Conservation (phyloP, 2,888 invertebrate species). For the Drosophila tripunctata region DNA sequence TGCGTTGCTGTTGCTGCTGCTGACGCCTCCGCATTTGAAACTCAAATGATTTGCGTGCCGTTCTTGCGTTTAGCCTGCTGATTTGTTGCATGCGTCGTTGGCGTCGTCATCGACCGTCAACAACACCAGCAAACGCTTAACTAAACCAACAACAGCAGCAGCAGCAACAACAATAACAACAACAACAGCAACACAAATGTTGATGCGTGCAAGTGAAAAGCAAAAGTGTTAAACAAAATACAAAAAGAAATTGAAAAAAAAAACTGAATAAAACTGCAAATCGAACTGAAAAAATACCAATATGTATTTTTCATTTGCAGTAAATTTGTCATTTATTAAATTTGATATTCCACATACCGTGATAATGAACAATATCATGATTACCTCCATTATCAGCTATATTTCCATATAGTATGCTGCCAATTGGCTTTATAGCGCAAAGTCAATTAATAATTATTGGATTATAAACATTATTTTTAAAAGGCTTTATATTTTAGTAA, state of each 20-base stretch:
- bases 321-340: slow-evolving; percentile 10
- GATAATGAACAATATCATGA: slow-evolving; percentile 27
- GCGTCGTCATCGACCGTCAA: slow-evolving; percentile 61
- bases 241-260: slow-evolving; percentile 36
- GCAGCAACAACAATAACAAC: slow-evolving; percentile 30
- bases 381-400: neutral
- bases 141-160: slow-evolving; percentile 42
- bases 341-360: slow-evolving; percentile 10
- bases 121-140: slow-evolving; percentile 43
- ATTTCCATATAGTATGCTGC: slow-evolving; percentile 20
- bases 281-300: slow-evolving; percentile 41
- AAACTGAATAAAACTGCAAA: slow-evolving; percentile 25
- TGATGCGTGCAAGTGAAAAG: slow-evolving; percentile 64
- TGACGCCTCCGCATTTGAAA: slow-evolving; percentile 53
- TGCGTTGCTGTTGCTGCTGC: slow-evolving; percentile 30
- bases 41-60: slow-evolving; percentile 69
- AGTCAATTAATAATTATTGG: neutral
- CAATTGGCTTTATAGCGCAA: slow-evolving; percentile 1
- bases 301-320: slow-evolving; percentile 5
- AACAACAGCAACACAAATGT: slow-evolving; percentile 15
- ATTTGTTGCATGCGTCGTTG: slow-evolving; percentile 79
- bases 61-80: slow-evolving; percentile 72
- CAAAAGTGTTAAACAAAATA: slow-evolving; percentile 63
- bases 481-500: too few relatives aligned
- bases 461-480: neutral